A percentile compares a stretch with the other conserved stretches of the same genome.
These are phyloP conservation scores for Lampris incognitus DNA, from an alignment of 2,113 vertebrate species.

Conservation along the genomic window DNA sequence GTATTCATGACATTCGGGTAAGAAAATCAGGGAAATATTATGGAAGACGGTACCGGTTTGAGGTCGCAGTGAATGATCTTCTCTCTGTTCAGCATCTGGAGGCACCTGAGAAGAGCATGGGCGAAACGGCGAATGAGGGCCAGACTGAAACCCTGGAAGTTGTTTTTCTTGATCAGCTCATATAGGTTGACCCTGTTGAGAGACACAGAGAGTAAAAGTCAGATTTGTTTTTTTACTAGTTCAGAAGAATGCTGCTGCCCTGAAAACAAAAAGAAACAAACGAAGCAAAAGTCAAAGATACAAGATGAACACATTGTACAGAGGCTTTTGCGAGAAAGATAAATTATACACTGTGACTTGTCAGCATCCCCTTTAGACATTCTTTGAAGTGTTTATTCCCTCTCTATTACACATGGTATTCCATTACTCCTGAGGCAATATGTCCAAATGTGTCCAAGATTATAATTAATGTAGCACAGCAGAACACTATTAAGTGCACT, in stretches of 20 bases:
- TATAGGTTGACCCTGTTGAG: constrained; percentile 90
- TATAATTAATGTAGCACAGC: too few species aligned
- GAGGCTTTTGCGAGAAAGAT: not conserved
- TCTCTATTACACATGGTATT: too few species aligned
- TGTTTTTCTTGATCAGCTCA: constrained; percentile 94
- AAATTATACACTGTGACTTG: not conserved
- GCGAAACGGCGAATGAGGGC: constrained; percentile 89
- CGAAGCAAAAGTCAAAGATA: too few species aligned
- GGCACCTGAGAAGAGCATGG: constrained; percentile 88
- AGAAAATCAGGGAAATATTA: not conserved
- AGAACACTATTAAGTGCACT: too few species aligned
- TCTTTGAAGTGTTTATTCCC: not conserved
- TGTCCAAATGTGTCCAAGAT: too few species aligned
- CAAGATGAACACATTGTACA: too few species aligned
- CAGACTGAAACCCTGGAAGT: constrained; percentile 93
- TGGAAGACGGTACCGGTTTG: constrained; percentile 86
- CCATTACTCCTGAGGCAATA: too few species aligned
- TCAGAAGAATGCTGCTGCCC: too few species aligned
- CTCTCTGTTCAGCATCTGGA: constrained; percentile 92
- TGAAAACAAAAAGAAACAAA: too few species aligned
- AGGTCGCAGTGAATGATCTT: constrained; percentile 97
- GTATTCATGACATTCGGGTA: not conserved
- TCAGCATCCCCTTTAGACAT: too few species aligned
- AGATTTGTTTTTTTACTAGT: too few species aligned
- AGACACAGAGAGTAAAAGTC: constrained; percentile 3